Evolutionary conservation across 1,140 invertebrate genomes (phyloP).

Genomic region (Tachypleus tridentatus): DNA sequence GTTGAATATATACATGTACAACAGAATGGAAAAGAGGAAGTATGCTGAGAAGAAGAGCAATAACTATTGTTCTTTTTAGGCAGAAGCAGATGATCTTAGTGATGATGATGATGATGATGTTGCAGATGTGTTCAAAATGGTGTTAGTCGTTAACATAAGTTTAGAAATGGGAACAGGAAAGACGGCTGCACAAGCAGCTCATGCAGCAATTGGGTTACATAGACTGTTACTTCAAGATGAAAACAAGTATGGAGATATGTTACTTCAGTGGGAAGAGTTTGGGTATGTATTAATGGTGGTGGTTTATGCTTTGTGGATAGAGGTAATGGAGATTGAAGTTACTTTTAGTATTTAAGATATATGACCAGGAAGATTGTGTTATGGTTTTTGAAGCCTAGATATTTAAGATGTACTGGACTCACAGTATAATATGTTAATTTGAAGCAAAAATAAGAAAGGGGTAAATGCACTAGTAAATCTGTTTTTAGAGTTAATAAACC

Average conservation of each 20-base stretch:
- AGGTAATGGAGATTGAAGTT: not conserved
- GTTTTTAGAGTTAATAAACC: too few relatives aligned
- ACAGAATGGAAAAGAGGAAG: not conserved
- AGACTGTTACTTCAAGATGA: constrained; percentile 35
- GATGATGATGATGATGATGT: constrained; percentile 25
- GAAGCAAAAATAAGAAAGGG: too few relatives aligned
- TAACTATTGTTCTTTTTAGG: constrained; percentile 17
- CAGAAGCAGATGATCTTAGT: constrained; percentile 16
- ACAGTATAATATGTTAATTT: constrained; percentile 3
- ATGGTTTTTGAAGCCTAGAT: too few relatives aligned
- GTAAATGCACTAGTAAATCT: too few relatives aligned
- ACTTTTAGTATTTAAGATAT: not conserved
- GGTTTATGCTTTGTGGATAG: not conserved
- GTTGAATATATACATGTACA: constrained; percentile 5
- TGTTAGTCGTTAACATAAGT: constrained; percentile 48
- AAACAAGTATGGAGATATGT: constrained; percentile 36
- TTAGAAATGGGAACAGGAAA: constrained; percentile 50
- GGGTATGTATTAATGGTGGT: constrained; percentile 33
- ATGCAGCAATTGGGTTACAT: constrained; percentile 47
- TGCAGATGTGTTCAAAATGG: constrained; percentile 45
- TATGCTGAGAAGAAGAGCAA: too few relatives aligned
- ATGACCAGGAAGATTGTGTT: too few relatives aligned
- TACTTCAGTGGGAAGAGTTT: constrained; percentile 41
- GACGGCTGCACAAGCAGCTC: constrained; percentile 48
- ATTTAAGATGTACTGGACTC: too few relatives aligned